Base-by-base conservation (phyloP, 2,113 vertebrate species). In the Candoia aspera region DNA sequence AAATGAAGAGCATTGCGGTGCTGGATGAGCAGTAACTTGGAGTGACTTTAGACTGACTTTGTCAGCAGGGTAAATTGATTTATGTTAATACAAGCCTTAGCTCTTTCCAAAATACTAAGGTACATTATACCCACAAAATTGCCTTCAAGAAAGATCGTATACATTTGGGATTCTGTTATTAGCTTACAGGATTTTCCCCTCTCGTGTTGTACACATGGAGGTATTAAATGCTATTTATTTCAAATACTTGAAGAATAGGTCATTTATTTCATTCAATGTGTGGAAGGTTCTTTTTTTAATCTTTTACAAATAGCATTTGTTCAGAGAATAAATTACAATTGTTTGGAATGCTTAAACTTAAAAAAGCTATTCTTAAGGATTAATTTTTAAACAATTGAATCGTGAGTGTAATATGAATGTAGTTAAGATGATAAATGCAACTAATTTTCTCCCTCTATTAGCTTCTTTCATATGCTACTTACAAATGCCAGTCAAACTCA, bases 321-420 rank as follows among this genome's bases (percentile, higher is more conserved):
- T 97, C 96, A 93, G 94, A 94, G 94, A 94, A 95, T 95, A 95
- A 96, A 96, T 95, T 2, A 57, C 2, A 0, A 93, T 95, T 97
- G 96, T 97, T 96, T 96, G 92, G 93, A 97, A 97, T 95, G 96
- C 96, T 97, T 96, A 92, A 96, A 97, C 95, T 97, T 97, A 95
- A 94, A 94, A 96, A 96, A 95, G 95, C 95, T 88, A 94, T 96
- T 97, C 95, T 97, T 96, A 96, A 97, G 96, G 96, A 96, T 93
- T 95, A 96, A 96, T 97, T 96, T 97, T 97, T 96, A 96, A 97
- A 97, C 97, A 97, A 97, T 96, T 95, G 96, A 93, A 94, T 97
- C 91, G 96, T 97, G 97, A 96, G 95, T 97, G 95, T 94, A 97
- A 96, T 97, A 97, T 95, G 94, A 96, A 95, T 93, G 93, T 68